Conservation (phyloP, 2,888 invertebrate genomes). For the Cephonodes hylas region DNA sequence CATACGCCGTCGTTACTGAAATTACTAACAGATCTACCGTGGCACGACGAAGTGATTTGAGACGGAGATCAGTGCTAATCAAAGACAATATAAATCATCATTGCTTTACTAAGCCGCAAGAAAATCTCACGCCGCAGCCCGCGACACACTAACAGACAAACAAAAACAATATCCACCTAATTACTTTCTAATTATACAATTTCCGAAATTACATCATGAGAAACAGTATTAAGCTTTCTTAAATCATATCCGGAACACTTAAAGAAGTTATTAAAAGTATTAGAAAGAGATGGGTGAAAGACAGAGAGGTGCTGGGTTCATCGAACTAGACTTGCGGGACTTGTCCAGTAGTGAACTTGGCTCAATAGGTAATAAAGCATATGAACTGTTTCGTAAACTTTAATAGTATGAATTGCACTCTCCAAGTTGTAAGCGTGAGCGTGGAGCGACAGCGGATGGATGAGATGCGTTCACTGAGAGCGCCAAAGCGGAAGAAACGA, state of each 20-base stretch:
- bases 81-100: neutral
- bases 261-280: constrained; percentile 43
- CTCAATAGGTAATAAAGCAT: constrained; percentile 61
- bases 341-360: constrained; percentile 52
- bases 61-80: neutral
- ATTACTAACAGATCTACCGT: neutral
- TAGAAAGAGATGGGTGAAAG: constrained; percentile 34
- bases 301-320: constrained; percentile 45
- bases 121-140: neutral
- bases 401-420: constrained; percentile 35
- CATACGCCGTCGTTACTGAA: neutral
- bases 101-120: neutral
- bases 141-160: neutral
- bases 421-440: constrained; percentile 22
- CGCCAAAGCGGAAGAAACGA: neutral
- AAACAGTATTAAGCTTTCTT: constrained; percentile 23
- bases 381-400: constrained; percentile 58
- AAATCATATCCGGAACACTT: constrained; percentile 30
- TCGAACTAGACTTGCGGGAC: constrained; percentile 41
- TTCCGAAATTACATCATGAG: constrained; percentile 19
- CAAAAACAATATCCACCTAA: neutral
- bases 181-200: constrained; percentile 10
- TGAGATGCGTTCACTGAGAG: neutral
- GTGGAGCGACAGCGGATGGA: constrained; percentile 9
- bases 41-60: neutral